Evolutionary conservation across 2,888 invertebrate genomes (phyloP).

Genomic region (Acleris laterana): DNA sequence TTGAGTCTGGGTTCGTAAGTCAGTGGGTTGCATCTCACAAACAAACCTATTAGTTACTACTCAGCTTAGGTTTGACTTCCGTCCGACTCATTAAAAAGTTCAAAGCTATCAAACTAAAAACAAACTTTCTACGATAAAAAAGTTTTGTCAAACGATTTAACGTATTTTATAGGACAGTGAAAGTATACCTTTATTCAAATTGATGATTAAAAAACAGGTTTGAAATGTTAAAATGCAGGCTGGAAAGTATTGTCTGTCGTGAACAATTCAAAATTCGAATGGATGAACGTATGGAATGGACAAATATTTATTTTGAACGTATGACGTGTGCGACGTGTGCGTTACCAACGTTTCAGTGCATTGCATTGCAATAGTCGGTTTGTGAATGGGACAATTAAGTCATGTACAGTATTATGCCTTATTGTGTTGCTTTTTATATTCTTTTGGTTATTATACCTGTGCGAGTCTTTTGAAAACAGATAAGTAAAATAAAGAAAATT

Average conservation of each 20-base stretch:
- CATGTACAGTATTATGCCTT: background rate
- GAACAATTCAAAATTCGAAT: conserved; percentile 4
- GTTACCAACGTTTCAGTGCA: conserved; percentile 21
- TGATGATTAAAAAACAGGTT: conserved; percentile 1
- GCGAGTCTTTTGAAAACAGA: too few relatives aligned
- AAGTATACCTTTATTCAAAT: conserved; percentile 15
- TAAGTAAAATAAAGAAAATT: too few relatives aligned
- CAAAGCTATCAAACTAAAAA: background rate
- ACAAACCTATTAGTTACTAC: conserved; percentile 7
- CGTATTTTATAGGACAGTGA: conserved; percentile 13
- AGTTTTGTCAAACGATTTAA: conserved; percentile 18
- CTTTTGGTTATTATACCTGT: background rate
- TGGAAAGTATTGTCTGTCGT: conserved; percentile 1
- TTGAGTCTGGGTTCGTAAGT: conserved; percentile 9
- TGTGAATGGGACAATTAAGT: conserved; percentile 7
- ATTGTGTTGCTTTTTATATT: background rate
- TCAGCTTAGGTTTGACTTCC: background rate
- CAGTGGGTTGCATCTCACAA: conserved; percentile 12
- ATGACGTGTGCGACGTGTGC: conserved; percentile 20
- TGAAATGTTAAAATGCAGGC: background rate
- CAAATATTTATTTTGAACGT: conserved; percentile 25
- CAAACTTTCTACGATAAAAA: conserved; percentile 14
- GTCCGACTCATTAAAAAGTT: conserved; percentile 11
- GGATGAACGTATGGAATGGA: conserved; percentile 7
- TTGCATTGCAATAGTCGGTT: conserved; percentile 12